Evolutionary conservation across 2,797 vertebrate species (phyloP).

Genomic region (Todus mexicanus): DNA sequence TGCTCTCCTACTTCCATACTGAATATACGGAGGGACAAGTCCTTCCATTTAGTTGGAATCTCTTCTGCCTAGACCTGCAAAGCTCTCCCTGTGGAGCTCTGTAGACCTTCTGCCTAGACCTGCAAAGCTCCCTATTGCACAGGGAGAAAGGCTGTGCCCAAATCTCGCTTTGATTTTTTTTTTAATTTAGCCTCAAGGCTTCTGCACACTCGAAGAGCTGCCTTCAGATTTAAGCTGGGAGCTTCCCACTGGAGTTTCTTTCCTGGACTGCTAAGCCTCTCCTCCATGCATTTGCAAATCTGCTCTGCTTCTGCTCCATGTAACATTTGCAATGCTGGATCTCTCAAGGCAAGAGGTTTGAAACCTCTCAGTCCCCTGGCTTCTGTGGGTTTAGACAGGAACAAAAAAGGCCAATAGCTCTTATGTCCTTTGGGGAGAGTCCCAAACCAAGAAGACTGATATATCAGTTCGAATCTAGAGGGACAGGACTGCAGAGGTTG

Average conservation of each 20-base stretch:
- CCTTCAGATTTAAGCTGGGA: slow-evolving; percentile 28
- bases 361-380: background rate
- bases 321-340: background rate
- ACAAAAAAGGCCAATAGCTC: background rate
- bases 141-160: background rate
- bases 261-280: slow-evolving; percentile 7
- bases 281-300: background rate
- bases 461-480: background rate
- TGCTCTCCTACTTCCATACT: background rate
- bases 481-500: background rate
- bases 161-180: slow-evolving; percentile 14
- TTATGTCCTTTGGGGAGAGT: background rate
- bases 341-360: background rate
- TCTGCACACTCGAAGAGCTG: slow-evolving; percentile 35
- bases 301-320: background rate
- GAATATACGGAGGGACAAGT: rapidly evolving
- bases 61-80: background rate
- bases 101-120: background rate
- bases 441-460: background rate
- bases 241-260: slow-evolving; percentile 44
- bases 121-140: background rate
- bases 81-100: background rate
- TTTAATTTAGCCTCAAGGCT: slow-evolving; percentile 12
- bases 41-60: background rate
- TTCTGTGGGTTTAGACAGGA: background rate